Evolutionary conservation across 2,797 vertebrate genomes (phyloP), one percentile per base, ranked within the genome.

Genomic region (Euphonia xanthogaster): DNA sequence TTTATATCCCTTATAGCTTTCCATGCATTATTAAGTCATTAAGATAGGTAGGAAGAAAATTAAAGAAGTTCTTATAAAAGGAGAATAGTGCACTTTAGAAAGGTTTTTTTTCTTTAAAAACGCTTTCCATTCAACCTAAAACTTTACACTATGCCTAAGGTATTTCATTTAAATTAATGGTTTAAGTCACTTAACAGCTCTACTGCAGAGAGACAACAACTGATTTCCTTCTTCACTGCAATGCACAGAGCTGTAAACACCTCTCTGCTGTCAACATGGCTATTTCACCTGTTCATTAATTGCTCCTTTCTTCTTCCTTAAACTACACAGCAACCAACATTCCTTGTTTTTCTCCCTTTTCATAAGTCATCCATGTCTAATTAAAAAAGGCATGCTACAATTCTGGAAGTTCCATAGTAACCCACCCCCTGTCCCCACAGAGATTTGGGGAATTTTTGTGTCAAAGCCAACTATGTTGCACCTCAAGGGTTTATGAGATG

Each of bases 401-500:
- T 20, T 77, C 45, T 55, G 42, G 24, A 65, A 20, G 30, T 18
- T 27, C 55, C 13, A 24, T 1, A 50, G n/a, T 33, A 68, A 63
- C 54, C 12, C 35, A 74, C 3, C 5, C 2, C 9, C 5, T 21
- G 27, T 54, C 8, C 53, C 23, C 45, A 40, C 30, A 33, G 0
- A 7, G 5, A 50, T 65, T 10, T 84, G 40, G 23, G 12, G 12
- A 68, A 42, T 45, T 51, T 53, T 35, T 60, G 6, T 68, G 51
- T 60, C 20, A 63, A 13, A 65, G 45, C 18, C 45, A 73, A 47
- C 22, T 44, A 54, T 3, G 4, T 21, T 54, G 44, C 73, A 63
- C 21, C 35, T n/a, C 6, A 0, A 48, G 7, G 1, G 1, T 60
- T 61, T 72, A 53, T 10, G 15, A 77, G 16, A 55, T 33, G 28